Evolutionary conservation across 2,113 vertebrate species (phyloP).

Genomic region (Stegostoma tigrinum): DNA sequence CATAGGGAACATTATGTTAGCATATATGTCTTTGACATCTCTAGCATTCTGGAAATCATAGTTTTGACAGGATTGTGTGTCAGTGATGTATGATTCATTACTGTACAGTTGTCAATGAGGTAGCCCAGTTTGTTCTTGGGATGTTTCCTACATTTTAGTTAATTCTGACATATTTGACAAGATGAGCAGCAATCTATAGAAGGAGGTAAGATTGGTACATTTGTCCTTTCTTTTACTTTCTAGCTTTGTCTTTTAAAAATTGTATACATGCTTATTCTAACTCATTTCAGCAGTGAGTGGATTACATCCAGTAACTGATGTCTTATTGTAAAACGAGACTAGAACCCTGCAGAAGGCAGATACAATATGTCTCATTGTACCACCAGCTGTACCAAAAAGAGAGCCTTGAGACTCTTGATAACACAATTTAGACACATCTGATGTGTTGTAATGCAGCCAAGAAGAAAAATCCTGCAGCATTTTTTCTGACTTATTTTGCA

Average conservation of each 20-base stretch:
- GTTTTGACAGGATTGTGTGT: not conserved
- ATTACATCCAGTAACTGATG: not conserved
- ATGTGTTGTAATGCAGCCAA: not conserved
- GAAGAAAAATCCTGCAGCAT: not conserved
- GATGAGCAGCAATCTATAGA: not conserved
- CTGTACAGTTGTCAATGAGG: not conserved
- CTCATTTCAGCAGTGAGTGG: not conserved
- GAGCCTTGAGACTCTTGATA: conserved; percentile 13
- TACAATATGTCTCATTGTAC: conserved; percentile 10
- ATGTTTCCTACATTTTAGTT: not conserved
- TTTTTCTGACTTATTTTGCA: conserved; percentile 20
- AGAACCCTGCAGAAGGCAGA: not conserved
- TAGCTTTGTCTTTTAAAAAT: not conserved
- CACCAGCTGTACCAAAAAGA: not conserved
- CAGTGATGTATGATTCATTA: not conserved
- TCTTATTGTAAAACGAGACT: not conserved
- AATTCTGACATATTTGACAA: not conserved
- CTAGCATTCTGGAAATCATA: not conserved
- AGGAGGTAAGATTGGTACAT: not conserved
- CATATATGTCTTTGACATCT: not conserved
- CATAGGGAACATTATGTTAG: not conserved
- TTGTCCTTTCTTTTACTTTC: not conserved
- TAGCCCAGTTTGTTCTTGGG: not conserved
- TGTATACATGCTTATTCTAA: not conserved
- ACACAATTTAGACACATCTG: not conserved